These are phyloP conservation scores for Caenorhabditis sulstoni DNA, from an alignment of 2,888 invertebrate species.

Conservation along the genomic window DNA sequence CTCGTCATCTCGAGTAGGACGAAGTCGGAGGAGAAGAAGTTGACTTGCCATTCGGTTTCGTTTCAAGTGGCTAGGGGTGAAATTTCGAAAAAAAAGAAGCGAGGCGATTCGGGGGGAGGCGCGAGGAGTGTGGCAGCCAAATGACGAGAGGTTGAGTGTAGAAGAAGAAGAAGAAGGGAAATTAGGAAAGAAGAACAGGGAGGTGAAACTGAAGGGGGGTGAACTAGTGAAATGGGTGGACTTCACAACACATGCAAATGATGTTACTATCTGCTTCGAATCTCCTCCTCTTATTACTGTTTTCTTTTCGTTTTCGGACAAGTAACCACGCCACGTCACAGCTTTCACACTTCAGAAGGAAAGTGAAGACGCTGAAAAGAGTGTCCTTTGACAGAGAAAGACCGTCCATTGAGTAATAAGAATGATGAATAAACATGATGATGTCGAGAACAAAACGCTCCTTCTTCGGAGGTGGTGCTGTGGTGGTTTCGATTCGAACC, in stretches of 20 bases:
- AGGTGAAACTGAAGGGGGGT: constrained; percentile 48
- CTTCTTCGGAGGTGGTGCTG: neutral
- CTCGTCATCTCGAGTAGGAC: constrained; percentile 45
- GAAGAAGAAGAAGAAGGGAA: constrained; percentile 28
- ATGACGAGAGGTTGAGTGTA: constrained; percentile 43
- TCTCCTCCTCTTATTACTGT: constrained; percentile 6
- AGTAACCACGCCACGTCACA: too few species aligned
- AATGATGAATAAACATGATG: constrained; percentile 45
- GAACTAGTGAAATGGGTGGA: constrained; percentile 50
- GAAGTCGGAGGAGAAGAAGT: constrained; percentile 1
- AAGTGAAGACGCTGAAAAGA: constrained; percentile 2
- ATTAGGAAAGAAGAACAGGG: constrained; percentile 50
- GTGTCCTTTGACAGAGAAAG: constrained; percentile 4
- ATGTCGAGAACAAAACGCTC: constrained; percentile 48
- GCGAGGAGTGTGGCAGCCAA: constrained; percentile 25
- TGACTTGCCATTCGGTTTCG: constrained; percentile 53
- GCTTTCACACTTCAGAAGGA: neutral
- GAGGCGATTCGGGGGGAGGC: constrained; percentile 2
- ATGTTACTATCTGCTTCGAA: constrained; percentile 34
- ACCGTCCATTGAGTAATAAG: neutral
- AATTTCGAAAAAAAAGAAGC: constrained; percentile 42
- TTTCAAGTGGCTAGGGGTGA: constrained; percentile 49
- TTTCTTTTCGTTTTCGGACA: constrained; percentile 14
- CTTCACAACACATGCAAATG: constrained; percentile 46
- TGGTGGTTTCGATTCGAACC: constrained; percentile 27